Percentiles rank a stretch among this genome's conserved stretches.
Evolutionary conservation across 1,140 invertebrate genomes (phyloP).

Genomic region (Scaptomyza hsui): DNA sequence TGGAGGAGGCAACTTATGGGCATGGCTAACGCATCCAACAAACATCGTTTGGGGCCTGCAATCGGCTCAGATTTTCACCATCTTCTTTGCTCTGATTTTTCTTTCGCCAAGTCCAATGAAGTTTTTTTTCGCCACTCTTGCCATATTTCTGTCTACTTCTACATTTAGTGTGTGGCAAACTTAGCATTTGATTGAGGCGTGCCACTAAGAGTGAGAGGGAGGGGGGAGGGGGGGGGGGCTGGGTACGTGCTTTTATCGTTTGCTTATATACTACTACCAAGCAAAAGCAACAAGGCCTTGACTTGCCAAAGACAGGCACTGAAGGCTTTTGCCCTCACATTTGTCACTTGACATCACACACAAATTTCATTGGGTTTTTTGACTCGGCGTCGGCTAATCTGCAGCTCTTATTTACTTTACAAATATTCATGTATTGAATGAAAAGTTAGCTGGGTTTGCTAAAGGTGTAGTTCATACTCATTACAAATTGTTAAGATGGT

Average conservation of each 20-base stretch:
- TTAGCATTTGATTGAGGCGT: slow-evolving; percentile 40
- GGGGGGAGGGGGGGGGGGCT: neutral
- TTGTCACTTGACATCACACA: slow-evolving; percentile 32
- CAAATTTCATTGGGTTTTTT: slow-evolving; percentile 8
- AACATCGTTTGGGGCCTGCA: slow-evolving; percentile 27
- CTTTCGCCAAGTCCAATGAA: slow-evolving; percentile 8
- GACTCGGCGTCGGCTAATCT: neutral
- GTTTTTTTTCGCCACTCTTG: slow-evolving; percentile 6
- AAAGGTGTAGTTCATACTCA: too few relatives aligned
- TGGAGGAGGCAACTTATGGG: slow-evolving; percentile 15
- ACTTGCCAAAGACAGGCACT: slow-evolving; percentile 15
- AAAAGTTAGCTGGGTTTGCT: too few relatives aligned
- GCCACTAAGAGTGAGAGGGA: neutral
- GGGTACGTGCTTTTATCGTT: slow-evolving; percentile 32
- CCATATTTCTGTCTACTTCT: slow-evolving; percentile 35
- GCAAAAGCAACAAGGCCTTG: slow-evolving; percentile 25
- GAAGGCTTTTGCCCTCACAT: slow-evolving; percentile 26
- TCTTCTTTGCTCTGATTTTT: too few relatives aligned
- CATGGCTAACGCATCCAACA: slow-evolving; percentile 20
- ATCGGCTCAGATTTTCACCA: slow-evolving; percentile 28
- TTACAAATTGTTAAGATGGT: too few relatives aligned
- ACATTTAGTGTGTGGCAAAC: slow-evolving; percentile 42
- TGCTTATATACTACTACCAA: slow-evolving; percentile 8
- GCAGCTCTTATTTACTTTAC: neutral
- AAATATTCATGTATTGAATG: neutral